Evolutionary conservation across 2,888 invertebrate genomes (phyloP).

Genomic region (Drosophila algonquin): DNA sequence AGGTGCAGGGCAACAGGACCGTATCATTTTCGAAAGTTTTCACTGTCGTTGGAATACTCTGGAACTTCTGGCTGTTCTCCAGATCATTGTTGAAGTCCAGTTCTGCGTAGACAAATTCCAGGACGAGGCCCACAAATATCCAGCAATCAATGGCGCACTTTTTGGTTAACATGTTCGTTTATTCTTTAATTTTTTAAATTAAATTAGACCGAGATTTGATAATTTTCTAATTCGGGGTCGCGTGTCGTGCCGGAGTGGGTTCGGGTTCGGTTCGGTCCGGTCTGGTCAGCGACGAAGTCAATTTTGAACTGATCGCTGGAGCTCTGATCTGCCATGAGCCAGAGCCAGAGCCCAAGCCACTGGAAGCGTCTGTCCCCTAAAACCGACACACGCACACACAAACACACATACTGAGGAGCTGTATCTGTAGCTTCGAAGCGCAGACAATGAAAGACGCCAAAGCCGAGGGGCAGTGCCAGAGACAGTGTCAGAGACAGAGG

Average conservation of each 20-base stretch:
- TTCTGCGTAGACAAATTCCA: constrained; percentile 34
- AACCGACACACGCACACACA: constrained; percentile 8
- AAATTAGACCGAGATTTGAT: constrained; percentile 47
- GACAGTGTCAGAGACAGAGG: constrained; percentile 3
- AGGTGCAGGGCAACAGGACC: constrained; percentile 90
- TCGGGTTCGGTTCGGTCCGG: constrained; percentile 34
- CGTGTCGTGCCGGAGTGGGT: constrained; percentile 26
- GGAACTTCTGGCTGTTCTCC: constrained; percentile 85
- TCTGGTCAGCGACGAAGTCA: constrained; percentile 46
- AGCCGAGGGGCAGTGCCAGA: constrained; percentile 12
- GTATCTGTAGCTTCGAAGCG: constrained; percentile 6
- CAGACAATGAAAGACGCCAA: constrained; percentile 36
- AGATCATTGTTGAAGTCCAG: constrained; percentile 76
- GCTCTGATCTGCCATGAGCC: constrained; percentile 38
- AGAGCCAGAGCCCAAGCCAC: background rate
- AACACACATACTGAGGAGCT: background rate
- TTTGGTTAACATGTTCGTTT: constrained; percentile 35
- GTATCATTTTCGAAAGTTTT: constrained; percentile 91
- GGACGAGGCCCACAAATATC: constrained; percentile 28
- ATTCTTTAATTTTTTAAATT: constrained; percentile 48
- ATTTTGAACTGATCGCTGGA: constrained; percentile 72
- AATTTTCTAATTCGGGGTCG: constrained; percentile 38
- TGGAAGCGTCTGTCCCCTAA: constrained; percentile 20
- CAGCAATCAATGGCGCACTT: constrained; percentile 25
- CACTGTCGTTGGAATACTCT: constrained; percentile 89